phyloP scores from a whole-genome alignment of 2,888 invertebrate species.

The Heteropelma amictum region DNA sequence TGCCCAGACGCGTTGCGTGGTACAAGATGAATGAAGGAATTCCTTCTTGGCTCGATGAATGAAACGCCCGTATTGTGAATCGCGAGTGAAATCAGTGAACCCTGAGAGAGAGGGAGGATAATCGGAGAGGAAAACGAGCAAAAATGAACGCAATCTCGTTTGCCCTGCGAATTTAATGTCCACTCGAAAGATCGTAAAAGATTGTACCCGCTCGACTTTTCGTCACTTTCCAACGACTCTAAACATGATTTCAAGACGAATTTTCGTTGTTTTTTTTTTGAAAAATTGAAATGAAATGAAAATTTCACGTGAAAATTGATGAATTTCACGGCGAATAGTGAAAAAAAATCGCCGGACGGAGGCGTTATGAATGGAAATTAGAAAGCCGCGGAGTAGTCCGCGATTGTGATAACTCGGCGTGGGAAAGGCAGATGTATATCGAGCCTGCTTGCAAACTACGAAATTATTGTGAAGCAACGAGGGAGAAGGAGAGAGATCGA shows the following conservation, averaged over 20 bases:
- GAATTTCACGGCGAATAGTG: neutral
- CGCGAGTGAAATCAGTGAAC: no score
- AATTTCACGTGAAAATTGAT: no score
- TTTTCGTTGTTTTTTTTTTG: neutral
- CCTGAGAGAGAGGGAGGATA: no score
- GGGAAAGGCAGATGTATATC: slow-evolving; percentile 42
- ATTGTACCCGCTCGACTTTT: no score
- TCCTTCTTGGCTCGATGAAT: slow-evolving; percentile 2
- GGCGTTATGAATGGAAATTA: neutral
- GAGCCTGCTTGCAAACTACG: neutral
- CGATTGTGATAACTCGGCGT: slow-evolving; percentile 22
- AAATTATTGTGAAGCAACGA: slow-evolving; percentile 2
- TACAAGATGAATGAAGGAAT: neutral
- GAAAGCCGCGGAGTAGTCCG: slow-evolving; percentile 7
- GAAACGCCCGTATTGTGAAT: no score
- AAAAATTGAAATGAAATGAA: neutral
- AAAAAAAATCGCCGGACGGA: neutral
- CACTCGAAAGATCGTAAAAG: no score
- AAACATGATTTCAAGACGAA: no score
- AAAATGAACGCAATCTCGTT: no score
- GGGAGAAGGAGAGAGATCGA: neutral
- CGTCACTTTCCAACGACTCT: no score
- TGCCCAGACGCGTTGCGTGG: neutral
- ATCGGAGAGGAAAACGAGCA: no score
- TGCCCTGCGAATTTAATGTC: no score